Conservation (phyloP, 1,140 invertebrate genomes). For the Euura saliciscinereae region DNA sequence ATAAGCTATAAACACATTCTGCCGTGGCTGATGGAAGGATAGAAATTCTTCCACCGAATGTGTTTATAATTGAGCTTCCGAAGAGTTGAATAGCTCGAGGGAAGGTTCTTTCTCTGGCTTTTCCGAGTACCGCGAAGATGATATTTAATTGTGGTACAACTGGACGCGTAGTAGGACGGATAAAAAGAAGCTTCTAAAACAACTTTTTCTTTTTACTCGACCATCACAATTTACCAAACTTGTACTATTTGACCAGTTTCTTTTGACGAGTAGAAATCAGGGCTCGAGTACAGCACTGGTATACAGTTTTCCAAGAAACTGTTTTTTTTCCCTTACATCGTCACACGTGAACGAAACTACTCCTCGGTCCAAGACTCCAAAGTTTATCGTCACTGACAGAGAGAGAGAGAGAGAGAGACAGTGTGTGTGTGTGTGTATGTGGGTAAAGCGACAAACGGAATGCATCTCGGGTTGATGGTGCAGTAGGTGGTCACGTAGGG, state of each 20-base stretch:
- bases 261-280: neutral
- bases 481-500: conserved; percentile 2
- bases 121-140: too few species aligned
- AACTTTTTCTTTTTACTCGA: too few species aligned
- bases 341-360: neutral
- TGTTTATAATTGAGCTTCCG: too few species aligned
- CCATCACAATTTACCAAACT: too few species aligned
- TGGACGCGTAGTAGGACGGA: too few species aligned
- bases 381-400: neutral
- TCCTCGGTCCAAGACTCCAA: neutral
- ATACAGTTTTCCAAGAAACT: neutral
- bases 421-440: neutral
- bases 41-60: too few species aligned
- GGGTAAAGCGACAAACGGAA: neutral
- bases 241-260: conserved; percentile 1
- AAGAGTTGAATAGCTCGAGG: too few species aligned
- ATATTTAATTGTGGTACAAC: too few species aligned
- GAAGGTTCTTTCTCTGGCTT: too few species aligned
- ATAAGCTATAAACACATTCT: too few species aligned
- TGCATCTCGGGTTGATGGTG: neutral
- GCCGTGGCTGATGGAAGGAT: too few species aligned
- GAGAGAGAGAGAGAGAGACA: neutral
- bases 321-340: neutral
- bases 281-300: neutral
- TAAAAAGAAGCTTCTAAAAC: too few species aligned